Base-by-base conservation (phyloP, 2,113 vertebrate genomes). In the Anser cygnoides region DNA sequence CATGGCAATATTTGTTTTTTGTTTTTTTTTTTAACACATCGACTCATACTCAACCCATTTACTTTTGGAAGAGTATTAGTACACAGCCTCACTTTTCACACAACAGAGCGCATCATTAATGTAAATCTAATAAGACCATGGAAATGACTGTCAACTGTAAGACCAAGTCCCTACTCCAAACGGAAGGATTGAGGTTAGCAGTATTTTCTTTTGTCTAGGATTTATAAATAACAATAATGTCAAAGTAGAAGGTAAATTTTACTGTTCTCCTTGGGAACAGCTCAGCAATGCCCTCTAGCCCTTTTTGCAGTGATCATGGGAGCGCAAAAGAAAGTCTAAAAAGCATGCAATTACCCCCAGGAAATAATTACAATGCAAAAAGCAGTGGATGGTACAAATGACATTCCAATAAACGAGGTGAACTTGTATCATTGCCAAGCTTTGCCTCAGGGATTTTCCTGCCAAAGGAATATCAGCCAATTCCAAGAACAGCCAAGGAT, bases 361-460 rank as follows among this genome's bases (percentile, higher is more conserved):
- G 96, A 95, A 96, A 95, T 92, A 96, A 95, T 96, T 92, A 91
- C 91, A 91, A 95, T 95, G 91, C 84, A 92, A 95, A 95, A 96
- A 89, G 73, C 70, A 89, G 35, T 95, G 84, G 84, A 95, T 95
- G 43, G 57, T 95, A 95, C 84, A 92, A 95, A 70, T 89, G 96
- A 89, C 92, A 93, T 96, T 96, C 94, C 95, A 91, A 84, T 89
- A 96, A 95, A 95, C 28, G 14, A 94, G 92, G 95, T 95, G 96
- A 95, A 89, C 92, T 95, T 95, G 87, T 95, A 95, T 96, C 94
- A 97, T 96, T 35, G 6, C 49, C 77, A 74, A 84, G 77, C 94
- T 91, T 96, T 89, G 95, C 96, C 92, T 89, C 61, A 44, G 92
- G 96, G 95, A 87, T 97, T 93, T 89, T 87, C 37, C 91, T 91